phyloP scores from a whole-genome alignment of 2,888 invertebrate genomes.

The Gryllus longicercus region DNA sequence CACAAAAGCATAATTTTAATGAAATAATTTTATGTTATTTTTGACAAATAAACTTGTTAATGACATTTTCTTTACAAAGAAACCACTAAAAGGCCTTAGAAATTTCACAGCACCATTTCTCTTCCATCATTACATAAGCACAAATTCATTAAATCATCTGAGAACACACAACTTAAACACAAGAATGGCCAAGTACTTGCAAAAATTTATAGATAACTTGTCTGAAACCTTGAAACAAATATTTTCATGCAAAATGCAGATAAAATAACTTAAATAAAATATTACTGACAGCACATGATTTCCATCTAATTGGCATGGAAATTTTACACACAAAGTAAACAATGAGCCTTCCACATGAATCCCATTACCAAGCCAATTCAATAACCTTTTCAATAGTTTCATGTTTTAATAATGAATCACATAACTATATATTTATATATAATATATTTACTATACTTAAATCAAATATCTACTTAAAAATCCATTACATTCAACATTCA shows the following conservation, averaged over 20 bases:
- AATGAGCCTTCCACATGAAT: conserved; percentile 22
- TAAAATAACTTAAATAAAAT: background rate
- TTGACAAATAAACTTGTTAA: background rate
- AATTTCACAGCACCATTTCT: conserved; percentile 32
- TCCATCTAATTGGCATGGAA: background rate
- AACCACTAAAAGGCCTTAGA: background rate
- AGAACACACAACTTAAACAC: conserved; percentile 21
- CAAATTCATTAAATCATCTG: conserved; percentile 25
- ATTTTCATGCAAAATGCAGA: no score
- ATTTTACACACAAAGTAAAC: background rate
- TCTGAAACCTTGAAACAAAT: no score
- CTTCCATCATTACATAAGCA: conserved; percentile 24
- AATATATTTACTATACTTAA: conserved; percentile 23
- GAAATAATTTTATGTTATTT: conserved; percentile 10
- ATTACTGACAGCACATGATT: background rate
- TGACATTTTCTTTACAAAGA: conserved; percentile 18
- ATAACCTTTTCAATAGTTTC: conserved; percentile 27
- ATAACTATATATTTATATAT: background rate
- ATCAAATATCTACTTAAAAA: conserved; percentile 17
- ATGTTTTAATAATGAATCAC: conserved; percentile 22
- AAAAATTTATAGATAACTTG: no score
- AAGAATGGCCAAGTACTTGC: conserved; percentile 20
- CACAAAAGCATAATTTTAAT: conserved; percentile 31
- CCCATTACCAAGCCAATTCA: conserved; percentile 28
- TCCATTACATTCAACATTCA: conserved; percentile 7